phyloP scores from a whole-genome alignment of 2,113 vertebrate genomes.

The Cavia aperea region DNA sequence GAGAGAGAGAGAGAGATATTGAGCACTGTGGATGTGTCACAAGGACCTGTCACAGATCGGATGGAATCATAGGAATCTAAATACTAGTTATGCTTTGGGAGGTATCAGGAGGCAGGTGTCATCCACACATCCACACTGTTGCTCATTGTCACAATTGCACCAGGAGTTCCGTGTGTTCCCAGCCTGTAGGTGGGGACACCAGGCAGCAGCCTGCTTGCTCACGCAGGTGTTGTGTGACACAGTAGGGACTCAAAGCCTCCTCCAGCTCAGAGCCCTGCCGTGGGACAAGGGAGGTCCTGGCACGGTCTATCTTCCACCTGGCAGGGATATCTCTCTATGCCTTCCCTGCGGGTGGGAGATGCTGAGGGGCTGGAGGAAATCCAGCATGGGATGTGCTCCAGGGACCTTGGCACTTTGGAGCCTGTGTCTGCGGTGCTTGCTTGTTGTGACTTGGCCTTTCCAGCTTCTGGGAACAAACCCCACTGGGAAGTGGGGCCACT shows the following conservation, averaged over 20 bases:
- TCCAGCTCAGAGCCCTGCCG: background rate
- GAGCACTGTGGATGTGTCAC: background rate
- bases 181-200: background rate
- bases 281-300: background rate
- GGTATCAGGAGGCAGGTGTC: background rate
- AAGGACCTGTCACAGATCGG: background rate
- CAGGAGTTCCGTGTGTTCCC: background rate
- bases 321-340: background rate
- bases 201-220: background rate
- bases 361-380: background rate
- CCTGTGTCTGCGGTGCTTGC: background rate
- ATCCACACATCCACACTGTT: background rate
- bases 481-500: accelerated
- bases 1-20: too few relatives aligned
- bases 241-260: background rate
- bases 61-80: slow-evolving; percentile 10
- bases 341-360: background rate
- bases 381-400: background rate
- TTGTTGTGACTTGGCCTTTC: background rate
- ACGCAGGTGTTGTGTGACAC: background rate
- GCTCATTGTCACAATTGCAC: background rate
- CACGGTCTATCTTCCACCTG: background rate
- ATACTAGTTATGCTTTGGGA: background rate
- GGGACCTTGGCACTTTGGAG: background rate
- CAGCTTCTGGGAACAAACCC: too few relatives aligned